Evolutionary conservation across 2,113 vertebrate genomes (phyloP).

Genomic region (Varanus salvator): DNA sequence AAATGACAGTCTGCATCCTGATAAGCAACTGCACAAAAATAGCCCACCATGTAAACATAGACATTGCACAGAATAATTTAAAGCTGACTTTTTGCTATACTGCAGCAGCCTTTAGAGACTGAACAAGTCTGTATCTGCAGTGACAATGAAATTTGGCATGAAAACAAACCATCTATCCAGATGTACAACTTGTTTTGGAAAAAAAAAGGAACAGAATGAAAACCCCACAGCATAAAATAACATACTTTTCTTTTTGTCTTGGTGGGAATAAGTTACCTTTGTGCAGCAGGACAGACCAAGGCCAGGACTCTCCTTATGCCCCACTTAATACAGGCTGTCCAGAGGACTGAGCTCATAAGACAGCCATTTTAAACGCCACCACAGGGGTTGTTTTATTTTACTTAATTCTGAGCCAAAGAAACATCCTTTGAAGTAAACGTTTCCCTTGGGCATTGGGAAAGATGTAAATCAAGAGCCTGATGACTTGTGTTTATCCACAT

Average conservation of each 20-base stretch:
- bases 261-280: constrained; percentile 40
- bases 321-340: constrained; percentile 33
- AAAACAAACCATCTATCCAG: constrained; percentile 62
- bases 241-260: constrained; percentile 51
- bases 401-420: constrained; percentile 62
- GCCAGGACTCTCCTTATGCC: constrained; percentile 2
- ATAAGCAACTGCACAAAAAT: not conserved
- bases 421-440: constrained; percentile 67
- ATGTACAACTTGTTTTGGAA: constrained; percentile 51
- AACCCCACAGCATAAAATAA: constrained; percentile 42
- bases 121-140: not conserved
- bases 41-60: not conserved
- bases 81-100: not conserved
- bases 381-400: constrained; percentile 64
- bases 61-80: not conserved
- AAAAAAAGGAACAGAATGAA: not conserved
- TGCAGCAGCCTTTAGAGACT: not conserved
- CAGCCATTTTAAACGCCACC: constrained; percentile 56
- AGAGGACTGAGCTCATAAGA: constrained; percentile 54
- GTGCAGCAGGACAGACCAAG: constrained; percentile 46
- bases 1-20: not conserved
- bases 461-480: constrained; percentile 52
- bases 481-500: constrained; percentile 62
- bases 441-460: constrained; percentile 54
- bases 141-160: constrained; percentile 6